These are phyloP conservation scores for Halyomorpha halys DNA, from an alignment of 1,140 invertebrate genomes.

Conservation along the genomic window DNA sequence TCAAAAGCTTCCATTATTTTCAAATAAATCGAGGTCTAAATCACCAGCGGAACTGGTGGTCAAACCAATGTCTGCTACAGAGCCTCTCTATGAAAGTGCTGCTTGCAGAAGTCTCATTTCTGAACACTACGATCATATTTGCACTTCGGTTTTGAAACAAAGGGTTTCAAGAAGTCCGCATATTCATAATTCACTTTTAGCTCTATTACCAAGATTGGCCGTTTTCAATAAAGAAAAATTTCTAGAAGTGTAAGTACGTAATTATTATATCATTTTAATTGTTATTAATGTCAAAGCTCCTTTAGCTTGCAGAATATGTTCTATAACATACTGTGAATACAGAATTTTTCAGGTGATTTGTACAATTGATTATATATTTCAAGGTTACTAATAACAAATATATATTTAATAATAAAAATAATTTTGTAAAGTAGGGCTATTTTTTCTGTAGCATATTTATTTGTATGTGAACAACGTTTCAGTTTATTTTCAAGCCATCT, in stretches of 20 bases:
- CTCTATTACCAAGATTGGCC: slow-evolving; percentile 84
- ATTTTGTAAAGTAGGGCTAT: too few relatives aligned
- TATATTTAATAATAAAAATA: too few relatives aligned
- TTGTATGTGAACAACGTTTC: too few relatives aligned
- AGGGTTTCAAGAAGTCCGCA: slow-evolving; percentile 59
- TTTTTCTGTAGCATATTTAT: too few relatives aligned
- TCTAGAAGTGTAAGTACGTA: slow-evolving; percentile 39
- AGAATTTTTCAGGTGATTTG: too few relatives aligned
- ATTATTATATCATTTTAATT: neutral
- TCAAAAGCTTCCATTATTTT: slow-evolving; percentile 21
- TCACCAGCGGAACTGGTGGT: slow-evolving; percentile 41
- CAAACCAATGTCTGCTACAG: slow-evolving; percentile 6
- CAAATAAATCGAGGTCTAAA: slow-evolving; percentile 16
- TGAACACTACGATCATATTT: slow-evolving; percentile 77
- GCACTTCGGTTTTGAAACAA: slow-evolving; percentile 64
- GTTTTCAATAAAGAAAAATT: slow-evolving; percentile 83
- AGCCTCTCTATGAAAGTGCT: slow-evolving; percentile 63
- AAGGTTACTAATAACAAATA: too few relatives aligned
- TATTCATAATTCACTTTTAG: slow-evolving; percentile 79
- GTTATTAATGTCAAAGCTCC: too few relatives aligned
- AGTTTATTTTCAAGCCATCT: too few relatives aligned
- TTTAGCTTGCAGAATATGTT: too few relatives aligned
- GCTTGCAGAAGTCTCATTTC: slow-evolving; percentile 73
- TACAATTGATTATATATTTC: too few relatives aligned
- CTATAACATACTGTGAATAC: too few relatives aligned